A percentile compares a stretch with the other conserved stretches of the same genome.
phyloP scores from a whole-genome alignment of 2,113 vertebrate species.

The Aramus guarauna region DNA sequence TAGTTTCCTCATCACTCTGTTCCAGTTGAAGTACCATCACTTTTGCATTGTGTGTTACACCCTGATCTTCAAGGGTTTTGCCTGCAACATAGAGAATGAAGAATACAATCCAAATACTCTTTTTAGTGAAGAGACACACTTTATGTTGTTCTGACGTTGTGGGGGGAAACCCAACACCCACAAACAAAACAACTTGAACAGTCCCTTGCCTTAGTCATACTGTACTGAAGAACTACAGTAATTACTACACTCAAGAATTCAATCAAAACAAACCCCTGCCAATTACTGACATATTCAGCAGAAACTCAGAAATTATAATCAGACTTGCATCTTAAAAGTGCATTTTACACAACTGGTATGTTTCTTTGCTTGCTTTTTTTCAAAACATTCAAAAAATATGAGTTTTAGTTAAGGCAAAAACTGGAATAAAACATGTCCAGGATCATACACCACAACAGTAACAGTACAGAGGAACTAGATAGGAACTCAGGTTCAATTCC shows the following conservation, averaged over 20 bases:
- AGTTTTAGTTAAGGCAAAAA: not conserved
- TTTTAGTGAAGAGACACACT: not conserved
- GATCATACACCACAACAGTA: not conserved
- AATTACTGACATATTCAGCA: not conserved
- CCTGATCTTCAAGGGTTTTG: constrained; percentile 83
- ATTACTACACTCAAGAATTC: not conserved
- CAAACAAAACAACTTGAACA: not conserved
- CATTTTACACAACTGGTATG: not conserved
- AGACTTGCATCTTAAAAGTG: not conserved
- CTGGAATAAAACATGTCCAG: not conserved
- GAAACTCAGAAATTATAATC: not conserved
- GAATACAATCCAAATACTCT: not conserved
- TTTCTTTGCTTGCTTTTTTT: not conserved
- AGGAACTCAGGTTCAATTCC: too few species aligned
- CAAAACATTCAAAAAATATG: not conserved
- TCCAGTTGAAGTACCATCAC: constrained; percentile 87
- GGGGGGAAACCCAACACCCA: not conserved
- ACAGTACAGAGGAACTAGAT: not conserved
- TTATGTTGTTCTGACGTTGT: not conserved
- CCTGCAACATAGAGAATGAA: constrained; percentile 53
- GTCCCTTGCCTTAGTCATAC: not conserved
- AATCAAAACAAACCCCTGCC: not conserved
- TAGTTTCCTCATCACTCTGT: constrained; percentile 80
- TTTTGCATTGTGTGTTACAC: constrained; percentile 88
- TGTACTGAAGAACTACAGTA: not conserved